These are phyloP conservation scores for Ormyrus pomaceus DNA, from an alignment of 2,888 invertebrate genomes.

Conservation along the genomic window DNA sequence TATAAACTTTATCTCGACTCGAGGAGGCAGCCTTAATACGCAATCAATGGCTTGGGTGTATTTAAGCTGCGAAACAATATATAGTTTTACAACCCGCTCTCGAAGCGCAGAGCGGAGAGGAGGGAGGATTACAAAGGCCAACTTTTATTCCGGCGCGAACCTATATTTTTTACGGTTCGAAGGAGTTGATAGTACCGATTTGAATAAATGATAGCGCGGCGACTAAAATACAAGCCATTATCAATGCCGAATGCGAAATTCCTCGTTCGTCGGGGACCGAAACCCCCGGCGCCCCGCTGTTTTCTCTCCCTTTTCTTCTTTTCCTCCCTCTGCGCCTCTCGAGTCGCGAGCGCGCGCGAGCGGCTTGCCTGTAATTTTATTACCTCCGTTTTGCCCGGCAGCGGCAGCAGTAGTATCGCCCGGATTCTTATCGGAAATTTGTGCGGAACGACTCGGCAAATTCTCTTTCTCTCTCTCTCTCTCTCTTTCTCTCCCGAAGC, in stretches of 20 bases:
- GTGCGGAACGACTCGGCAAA: constrained; percentile 56
- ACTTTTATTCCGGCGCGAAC: constrained; percentile 32
- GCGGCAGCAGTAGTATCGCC: constrained; percentile 52
- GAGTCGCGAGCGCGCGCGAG: constrained; percentile 41
- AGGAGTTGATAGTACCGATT: constrained; percentile 65
- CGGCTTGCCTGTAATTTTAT: constrained; percentile 66
- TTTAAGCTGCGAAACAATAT: constrained; percentile 51
- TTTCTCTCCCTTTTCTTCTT: constrained; percentile 9
- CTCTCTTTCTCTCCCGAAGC: constrained; percentile 2
- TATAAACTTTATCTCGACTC: constrained; percentile 5
- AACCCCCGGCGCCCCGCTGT: background rate
- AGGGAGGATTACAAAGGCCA: background rate
- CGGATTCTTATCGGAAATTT: constrained; percentile 71
- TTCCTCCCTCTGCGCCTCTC: constrained; percentile 27
- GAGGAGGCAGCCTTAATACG: constrained; percentile 31
- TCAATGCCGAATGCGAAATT: constrained; percentile 64
- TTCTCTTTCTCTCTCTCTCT: constrained; percentile 41
- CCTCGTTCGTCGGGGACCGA: constrained; percentile 33
- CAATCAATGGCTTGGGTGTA: constrained; percentile 48
- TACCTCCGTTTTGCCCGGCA: constrained; percentile 62
- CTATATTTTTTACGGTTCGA: constrained; percentile 51
- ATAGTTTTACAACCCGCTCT: constrained; percentile 43
- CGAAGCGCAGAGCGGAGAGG: background rate
- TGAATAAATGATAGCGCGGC: constrained; percentile 68
- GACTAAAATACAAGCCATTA: constrained; percentile 70